Conservation (phyloP, 2,797 vertebrate species). For the Sebastes diaconus region DNA sequence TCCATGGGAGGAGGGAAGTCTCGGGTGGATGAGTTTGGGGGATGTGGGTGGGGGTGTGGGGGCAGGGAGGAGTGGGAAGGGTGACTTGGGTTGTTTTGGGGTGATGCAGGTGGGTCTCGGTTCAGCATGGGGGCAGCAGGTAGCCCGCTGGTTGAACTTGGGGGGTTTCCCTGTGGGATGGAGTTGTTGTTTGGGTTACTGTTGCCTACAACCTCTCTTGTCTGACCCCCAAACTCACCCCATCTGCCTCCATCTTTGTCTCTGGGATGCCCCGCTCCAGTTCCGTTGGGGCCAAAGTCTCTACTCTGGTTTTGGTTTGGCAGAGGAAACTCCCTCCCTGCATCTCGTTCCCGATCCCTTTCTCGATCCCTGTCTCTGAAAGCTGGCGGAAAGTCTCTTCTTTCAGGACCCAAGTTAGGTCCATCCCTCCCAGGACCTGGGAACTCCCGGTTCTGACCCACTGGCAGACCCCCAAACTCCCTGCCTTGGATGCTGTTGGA, state of each 20-base stretch:
- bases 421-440: constrained; percentile 79
- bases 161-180: constrained; percentile 71
- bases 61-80: constrained; percentile 74
- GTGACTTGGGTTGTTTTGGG: constrained; percentile 79
- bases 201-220: constrained; percentile 75
- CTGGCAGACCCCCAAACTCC: constrained; percentile 76
- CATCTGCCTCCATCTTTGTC: constrained; percentile 86
- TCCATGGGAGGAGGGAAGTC: constrained; percentile 81
- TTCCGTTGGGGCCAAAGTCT: constrained; percentile 80
- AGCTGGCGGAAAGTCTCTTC: constrained; percentile 80
- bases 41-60: constrained; percentile 70
- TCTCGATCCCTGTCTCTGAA: constrained; percentile 90
- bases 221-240: constrained; percentile 82
- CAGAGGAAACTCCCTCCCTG: constrained; percentile 78
- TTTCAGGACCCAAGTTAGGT: constrained; percentile 70
- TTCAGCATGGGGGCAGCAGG: constrained; percentile 75
- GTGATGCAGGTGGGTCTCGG: constrained; percentile 79
- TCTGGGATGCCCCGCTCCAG: constrained; percentile 76
- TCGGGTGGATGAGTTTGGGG: constrained; percentile 76
- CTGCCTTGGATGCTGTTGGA: constrained; percentile 72
- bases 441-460: constrained; percentile 81
- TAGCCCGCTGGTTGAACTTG: constrained; percentile 70
- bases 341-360: constrained; percentile 87
- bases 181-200: constrained; percentile 78
- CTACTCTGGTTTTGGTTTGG: constrained; percentile 81